Conservation (phyloP, 2,113 vertebrate genomes). For the Accipiter virgatus region DNA sequence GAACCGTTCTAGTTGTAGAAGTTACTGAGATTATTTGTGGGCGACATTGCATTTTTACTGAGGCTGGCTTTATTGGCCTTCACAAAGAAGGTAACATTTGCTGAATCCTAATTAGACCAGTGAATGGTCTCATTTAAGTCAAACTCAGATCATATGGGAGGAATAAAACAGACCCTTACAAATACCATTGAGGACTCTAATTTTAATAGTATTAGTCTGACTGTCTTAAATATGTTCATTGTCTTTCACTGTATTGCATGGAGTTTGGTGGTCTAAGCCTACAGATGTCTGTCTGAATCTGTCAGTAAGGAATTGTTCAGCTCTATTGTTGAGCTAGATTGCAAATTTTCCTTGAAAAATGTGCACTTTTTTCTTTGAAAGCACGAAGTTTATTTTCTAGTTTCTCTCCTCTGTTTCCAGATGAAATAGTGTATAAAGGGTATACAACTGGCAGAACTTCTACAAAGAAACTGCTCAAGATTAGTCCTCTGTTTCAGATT, state of each 20-base stretch:
- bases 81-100: neutral
- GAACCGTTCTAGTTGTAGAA: neutral
- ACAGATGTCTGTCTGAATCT: neutral
- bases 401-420: neutral
- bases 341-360: neutral
- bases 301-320: neutral
- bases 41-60: neutral
- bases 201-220: neutral
- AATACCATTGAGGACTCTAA: neutral
- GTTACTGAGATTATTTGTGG: neutral
- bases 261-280: neutral
- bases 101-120: slow-evolving; percentile 15
- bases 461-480: neutral
- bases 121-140: slow-evolving; percentile 11
- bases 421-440: neutral
- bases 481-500: neutral
- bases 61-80: neutral
- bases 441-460: neutral
- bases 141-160: neutral
- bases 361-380: neutral
- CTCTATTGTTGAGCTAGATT: neutral
- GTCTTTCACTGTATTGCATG: neutral
- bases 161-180: slow-evolving; percentile 9
- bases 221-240: neutral
- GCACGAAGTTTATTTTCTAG: neutral